Percentiles rank a stretch among this genome's conserved stretches.
Conservation (phyloP, 2,888 invertebrate species). For the Chirona hameri region DNA sequence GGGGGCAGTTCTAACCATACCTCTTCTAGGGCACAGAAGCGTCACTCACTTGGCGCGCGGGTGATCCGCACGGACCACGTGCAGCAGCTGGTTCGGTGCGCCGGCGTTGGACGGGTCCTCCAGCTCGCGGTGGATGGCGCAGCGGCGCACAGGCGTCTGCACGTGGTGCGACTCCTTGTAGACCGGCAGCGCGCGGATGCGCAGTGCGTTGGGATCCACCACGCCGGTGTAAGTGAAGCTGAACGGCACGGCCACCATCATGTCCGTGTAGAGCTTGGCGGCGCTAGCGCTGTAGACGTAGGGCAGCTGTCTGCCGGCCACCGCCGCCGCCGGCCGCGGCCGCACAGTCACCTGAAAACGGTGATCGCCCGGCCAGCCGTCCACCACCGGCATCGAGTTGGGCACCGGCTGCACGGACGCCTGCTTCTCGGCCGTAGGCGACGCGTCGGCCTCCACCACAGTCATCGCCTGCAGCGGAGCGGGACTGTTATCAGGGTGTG, state of each 20-base stretch:
- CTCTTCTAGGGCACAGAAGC: neutral
- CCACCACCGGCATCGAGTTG: neutral
- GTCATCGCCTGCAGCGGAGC: too few species aligned
- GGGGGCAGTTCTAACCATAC: too few species aligned
- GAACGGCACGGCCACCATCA: slow-evolving; percentile 39
- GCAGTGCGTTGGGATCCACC: neutral
- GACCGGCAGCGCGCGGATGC: neutral
- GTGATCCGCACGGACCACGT: neutral
- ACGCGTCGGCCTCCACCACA: neutral
- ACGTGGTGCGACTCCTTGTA: neutral
- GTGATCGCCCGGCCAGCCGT: neutral
- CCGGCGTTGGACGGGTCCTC: neutral
- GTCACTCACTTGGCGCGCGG: neutral
- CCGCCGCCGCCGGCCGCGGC: neutral
- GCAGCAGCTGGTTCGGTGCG: neutral
- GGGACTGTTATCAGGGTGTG: too few species aligned
- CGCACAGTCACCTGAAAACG: neutral
- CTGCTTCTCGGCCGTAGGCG: neutral
- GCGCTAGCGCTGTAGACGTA: slow-evolving; percentile 33
- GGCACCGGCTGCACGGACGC: neutral
- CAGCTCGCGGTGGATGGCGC: neutral
- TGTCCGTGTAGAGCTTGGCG: slow-evolving; percentile 39
- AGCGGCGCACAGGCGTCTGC: neutral
- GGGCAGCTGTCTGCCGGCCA: neutral
- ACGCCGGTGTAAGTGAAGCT: neutral